phyloP scores from a whole-genome alignment of 2,888 invertebrate genomes.

The Patella depressa region DNA sequence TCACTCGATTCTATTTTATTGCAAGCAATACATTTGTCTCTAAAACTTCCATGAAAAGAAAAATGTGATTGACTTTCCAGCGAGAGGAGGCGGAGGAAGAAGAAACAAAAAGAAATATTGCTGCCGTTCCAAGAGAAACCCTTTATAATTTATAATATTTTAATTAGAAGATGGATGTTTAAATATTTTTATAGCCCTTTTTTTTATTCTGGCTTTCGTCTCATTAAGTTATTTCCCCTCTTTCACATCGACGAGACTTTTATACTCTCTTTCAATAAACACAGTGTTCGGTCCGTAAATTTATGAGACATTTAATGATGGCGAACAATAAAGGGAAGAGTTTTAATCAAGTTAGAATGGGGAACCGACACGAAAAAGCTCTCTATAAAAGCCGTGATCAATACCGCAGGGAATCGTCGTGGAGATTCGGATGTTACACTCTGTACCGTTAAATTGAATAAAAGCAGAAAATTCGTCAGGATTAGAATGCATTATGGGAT shows the following conservation, averaged over 20 bases:
- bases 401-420: conserved; percentile 16
- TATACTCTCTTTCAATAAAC: conserved; percentile 14
- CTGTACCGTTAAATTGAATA: conserved; percentile 31
- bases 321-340: conserved; percentile 21
- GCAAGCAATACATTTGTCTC: no score
- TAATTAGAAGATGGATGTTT: no score
- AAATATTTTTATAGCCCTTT: no score
- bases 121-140: no score
- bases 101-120: no score
- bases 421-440: conserved; percentile 20
- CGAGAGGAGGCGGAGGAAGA: no score
- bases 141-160: no score
- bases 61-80: no score
- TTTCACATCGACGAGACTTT: not conserved
- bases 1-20: no score
- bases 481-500: conserved; percentile 24
- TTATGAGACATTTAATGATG: conserved; percentile 20
- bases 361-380: conserved; percentile 24
- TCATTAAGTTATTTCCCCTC: conserved; percentile 15
- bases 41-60: no score
- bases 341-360: conserved; percentile 28
- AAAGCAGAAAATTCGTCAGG: conserved; percentile 25
- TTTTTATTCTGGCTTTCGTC: no score
- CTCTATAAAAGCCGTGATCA: conserved; percentile 17
- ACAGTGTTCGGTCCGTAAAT: conserved; percentile 17